Conservation (phyloP, 2,113 vertebrate species). For the Rhabdomys dilectus region DNA sequence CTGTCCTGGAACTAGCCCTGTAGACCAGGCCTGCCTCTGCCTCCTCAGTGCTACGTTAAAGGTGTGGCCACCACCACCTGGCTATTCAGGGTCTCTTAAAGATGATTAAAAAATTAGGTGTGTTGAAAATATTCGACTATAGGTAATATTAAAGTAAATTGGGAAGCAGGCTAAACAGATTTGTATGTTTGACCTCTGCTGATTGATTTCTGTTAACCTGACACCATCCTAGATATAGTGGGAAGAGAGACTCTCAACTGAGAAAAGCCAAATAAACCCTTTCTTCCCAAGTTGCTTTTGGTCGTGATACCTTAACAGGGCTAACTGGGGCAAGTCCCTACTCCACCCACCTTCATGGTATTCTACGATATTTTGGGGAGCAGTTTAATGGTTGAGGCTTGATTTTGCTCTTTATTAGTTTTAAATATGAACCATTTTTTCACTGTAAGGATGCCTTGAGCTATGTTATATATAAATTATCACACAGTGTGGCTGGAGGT, state of each 20-base stretch:
- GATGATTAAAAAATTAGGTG: not conserved
- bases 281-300: not conserved
- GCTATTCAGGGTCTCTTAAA: not conserved
- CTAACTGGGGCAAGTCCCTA: not conserved
- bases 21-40: not conserved
- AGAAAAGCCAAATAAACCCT: not conserved
- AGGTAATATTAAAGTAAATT: slow-evolving; percentile 30
- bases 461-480: not conserved
- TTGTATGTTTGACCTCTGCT: not conserved
- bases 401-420: slow-evolving; percentile 21
- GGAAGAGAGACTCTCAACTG: not conserved
- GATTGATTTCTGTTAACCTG: not conserved
- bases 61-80: not conserved
- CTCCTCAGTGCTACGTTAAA: not conserved
- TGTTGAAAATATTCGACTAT: slow-evolving; percentile 48
- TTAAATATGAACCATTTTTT: not conserved
- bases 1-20: not conserved
- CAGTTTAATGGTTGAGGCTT: slow-evolving; percentile 19
- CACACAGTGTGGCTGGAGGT: not conserved
- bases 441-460: not conserved
- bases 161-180: not conserved
- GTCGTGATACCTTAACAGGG: not conserved
- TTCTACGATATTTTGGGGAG: not conserved
- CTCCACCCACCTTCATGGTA: not conserved
- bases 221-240: not conserved